phyloP scores from a whole-genome alignment of 2,797 vertebrate genomes.

The Chiloscyllium punctatum region DNA sequence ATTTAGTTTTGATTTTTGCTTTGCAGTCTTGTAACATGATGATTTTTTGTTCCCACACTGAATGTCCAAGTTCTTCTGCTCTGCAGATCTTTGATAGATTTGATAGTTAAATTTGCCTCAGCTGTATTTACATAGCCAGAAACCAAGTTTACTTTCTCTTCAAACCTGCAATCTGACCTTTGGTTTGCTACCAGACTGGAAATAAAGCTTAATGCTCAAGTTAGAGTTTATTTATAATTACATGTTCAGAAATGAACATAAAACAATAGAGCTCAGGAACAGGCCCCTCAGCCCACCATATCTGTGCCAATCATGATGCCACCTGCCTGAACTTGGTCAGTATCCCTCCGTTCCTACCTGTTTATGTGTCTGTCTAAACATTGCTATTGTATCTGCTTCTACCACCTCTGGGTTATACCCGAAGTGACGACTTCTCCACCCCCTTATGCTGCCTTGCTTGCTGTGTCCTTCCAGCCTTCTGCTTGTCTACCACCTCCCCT shows the following conservation, averaged over 20 bases:
- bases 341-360: too few relatives aligned
- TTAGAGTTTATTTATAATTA: background rate
- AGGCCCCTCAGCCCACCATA: too few relatives aligned
- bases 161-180: background rate
- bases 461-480: too few relatives aligned
- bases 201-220: background rate
- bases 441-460: too few relatives aligned
- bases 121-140: background rate
- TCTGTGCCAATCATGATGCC: too few relatives aligned
- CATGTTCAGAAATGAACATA: background rate
- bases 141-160: background rate
- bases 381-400: too few relatives aligned
- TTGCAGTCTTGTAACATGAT: background rate
- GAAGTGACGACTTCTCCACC: too few relatives aligned
- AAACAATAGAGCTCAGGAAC: too few relatives aligned
- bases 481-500: too few relatives aligned
- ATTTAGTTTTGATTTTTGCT: slow-evolving; percentile 26
- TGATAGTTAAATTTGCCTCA: background rate
- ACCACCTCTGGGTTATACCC: too few relatives aligned
- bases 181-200: background rate
- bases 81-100: background rate
- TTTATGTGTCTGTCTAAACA: too few relatives aligned
- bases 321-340: too few relatives aligned
- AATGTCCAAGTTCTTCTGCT: background rate
- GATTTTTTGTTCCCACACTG: background rate